Evolutionary conservation across 2,888 invertebrate genomes (phyloP).

Genomic region (Hydraecia micacea): DNA sequence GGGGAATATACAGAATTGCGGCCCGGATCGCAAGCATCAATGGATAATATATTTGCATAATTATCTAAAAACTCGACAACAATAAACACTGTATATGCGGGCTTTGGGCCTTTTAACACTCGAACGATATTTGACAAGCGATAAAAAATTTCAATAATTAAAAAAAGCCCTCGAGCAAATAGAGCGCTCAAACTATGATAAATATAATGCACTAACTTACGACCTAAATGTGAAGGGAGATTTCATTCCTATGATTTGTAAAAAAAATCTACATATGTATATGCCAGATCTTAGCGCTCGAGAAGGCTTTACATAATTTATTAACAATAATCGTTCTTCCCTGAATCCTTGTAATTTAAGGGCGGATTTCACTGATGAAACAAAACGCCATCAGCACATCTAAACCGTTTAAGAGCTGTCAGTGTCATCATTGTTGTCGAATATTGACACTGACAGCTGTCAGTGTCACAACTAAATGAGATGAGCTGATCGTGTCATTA

Average conservation of each 20-base stretch:
- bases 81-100: not conserved
- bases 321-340: not conserved
- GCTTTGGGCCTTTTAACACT: not conserved
- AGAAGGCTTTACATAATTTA: not conserved
- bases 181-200: not conserved
- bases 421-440: too few species aligned
- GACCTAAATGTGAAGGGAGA: not conserved
- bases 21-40: not conserved
- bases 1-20: too few species aligned
- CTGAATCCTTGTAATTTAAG: not conserved
- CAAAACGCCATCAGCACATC: not conserved
- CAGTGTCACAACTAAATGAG: not conserved
- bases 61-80: not conserved
- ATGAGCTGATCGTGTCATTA: not conserved
- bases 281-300: not conserved
- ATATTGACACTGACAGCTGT: not conserved
- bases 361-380: not conserved
- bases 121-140: not conserved
- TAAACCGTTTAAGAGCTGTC: not conserved
- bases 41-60: slow-evolving; percentile 9
- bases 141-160: not conserved
- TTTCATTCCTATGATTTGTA: not conserved
- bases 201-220: not conserved
- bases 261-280: not conserved
- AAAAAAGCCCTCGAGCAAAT: not conserved